Evolutionary conservation across 2,888 invertebrate genomes (phyloP), one percentile per base, ranked within the genome.

Genomic region (Caenorhabditis panamensis): DNA sequence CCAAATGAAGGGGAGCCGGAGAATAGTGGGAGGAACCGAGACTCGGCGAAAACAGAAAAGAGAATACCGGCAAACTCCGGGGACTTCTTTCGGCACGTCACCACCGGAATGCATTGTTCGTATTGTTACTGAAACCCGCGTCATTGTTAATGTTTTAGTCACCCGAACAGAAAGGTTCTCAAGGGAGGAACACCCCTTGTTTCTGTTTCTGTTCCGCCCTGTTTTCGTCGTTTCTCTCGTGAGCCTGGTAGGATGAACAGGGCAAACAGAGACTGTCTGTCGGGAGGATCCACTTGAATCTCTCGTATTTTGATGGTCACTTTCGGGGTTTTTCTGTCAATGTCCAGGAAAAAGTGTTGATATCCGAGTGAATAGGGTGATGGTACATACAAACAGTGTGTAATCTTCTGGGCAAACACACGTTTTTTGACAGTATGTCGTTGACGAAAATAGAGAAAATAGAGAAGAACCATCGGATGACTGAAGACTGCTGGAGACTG

Each of bases 361-460:
- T 73, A 64, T 73, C 20, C 64, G 51, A 41, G 54, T 58, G 47
- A 41, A 24, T 62, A 18, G 36, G 20, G 47, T 18, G 59, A 71
- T 72, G 56, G 63, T 72, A 58, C 64, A 56, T 58, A 49, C 64
- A 62, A 64, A 62, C 49, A 72, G 31, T 47, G 56, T 64, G 73
- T 73, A 73, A 73, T 73, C 73, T 64, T 24, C 44, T 64, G 59
- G 22, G 58, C 64, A 73, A 73, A 73, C 63, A 73, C 59, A 63
- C 63, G 59, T 53, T 47, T 49, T 59, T 36, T 47, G 24, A 51
- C 51, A 51, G 24, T 54, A 22, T 51, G 51, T 22, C 24, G 20
- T 28, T 54, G 54, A 16, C 58, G 37, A 37, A 31, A 58, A 58
- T 36, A 36, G 37, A 58, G 37, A 37, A 31, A 58, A 58, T 36